Percentiles rank a stretch among this genome's conserved stretches.
Conservation (phyloP, 1,140 invertebrate species). For the Drosophila nebulosa region DNA sequence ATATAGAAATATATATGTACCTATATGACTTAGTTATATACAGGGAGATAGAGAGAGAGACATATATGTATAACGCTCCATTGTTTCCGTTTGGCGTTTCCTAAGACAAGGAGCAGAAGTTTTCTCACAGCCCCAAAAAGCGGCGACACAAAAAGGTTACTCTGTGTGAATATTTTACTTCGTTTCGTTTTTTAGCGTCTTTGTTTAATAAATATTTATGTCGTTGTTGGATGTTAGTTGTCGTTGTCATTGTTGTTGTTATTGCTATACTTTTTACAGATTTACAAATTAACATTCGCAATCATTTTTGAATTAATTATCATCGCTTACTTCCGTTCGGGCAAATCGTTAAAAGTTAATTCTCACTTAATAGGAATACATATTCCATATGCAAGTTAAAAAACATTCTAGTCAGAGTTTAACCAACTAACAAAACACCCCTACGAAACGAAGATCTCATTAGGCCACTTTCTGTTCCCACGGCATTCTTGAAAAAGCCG, state of each 20-base stretch:
- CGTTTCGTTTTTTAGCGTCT: slow-evolving; percentile 37
- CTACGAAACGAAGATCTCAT: slow-evolving; percentile 33
- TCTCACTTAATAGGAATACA: neutral
- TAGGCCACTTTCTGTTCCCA: neutral
- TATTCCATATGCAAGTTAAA: neutral
- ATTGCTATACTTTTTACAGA: slow-evolving; percentile 41
- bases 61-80: slow-evolving; percentile 51
- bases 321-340: slow-evolving; percentile 59
- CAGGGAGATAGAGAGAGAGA: neutral
- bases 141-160: slow-evolving; percentile 17
- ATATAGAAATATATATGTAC: slow-evolving; percentile 31
- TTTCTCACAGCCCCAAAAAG: slow-evolving; percentile 74
- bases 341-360: slow-evolving; percentile 1
- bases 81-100: slow-evolving; percentile 63
- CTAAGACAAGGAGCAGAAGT: slow-evolving; percentile 54
- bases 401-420: slow-evolving; percentile 6
- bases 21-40: neutral
- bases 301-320: slow-evolving; percentile 72
- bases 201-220: slow-evolving; percentile 73
- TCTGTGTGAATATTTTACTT: slow-evolving; percentile 44
- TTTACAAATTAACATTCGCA: slow-evolving; percentile 73
- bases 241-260: slow-evolving; percentile 18
- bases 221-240: slow-evolving; percentile 4
- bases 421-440: slow-evolving; percentile 28
- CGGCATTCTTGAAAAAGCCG: neutral